phyloP scores from a whole-genome alignment of 1,140 invertebrate species.

The Cydia pomonella region DNA sequence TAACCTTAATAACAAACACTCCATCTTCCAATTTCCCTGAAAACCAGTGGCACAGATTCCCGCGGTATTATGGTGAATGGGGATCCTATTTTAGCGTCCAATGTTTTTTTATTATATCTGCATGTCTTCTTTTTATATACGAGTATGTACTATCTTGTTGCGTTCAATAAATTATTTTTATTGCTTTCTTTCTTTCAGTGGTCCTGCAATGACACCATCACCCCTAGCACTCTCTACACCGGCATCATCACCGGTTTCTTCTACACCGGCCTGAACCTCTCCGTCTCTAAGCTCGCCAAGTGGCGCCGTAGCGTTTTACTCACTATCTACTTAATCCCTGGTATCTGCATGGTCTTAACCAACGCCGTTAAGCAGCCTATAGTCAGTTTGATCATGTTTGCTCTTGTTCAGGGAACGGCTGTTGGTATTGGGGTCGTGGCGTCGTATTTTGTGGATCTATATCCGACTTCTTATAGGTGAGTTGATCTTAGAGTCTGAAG shows the following conservation, averaged over 20 bases:
- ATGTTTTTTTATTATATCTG: too few species aligned
- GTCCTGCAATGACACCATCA: constrained; percentile 47
- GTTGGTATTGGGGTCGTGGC: constrained; percentile 47
- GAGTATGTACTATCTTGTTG: too few species aligned
- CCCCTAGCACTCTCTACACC: constrained; percentile 44
- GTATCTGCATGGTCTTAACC: constrained; percentile 45
- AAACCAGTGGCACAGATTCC: too few species aligned
- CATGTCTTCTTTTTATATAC: too few species aligned
- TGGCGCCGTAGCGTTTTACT: constrained; percentile 46
- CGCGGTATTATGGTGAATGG: too few species aligned
- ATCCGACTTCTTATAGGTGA: constrained; percentile 55
- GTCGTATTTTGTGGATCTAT: constrained; percentile 56
- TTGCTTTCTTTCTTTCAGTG: constrained; percentile 40
- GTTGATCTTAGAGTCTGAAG: constrained; percentile 16
- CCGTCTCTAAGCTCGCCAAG: constrained; percentile 36
- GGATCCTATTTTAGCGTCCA: too few species aligned
- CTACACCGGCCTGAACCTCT: constrained; percentile 42
- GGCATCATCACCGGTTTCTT: constrained; percentile 46
- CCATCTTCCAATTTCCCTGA: too few species aligned
- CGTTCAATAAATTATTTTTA: too few species aligned
- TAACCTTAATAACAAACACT: too few species aligned
- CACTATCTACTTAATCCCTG: constrained; percentile 36
- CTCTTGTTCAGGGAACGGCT: constrained; percentile 45
- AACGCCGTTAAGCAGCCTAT: constrained; percentile 45
- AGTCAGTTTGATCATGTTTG: constrained; percentile 48